phyloP scores from a whole-genome alignment of 2,797 vertebrate genomes.

The Meda fulgida region DNA sequence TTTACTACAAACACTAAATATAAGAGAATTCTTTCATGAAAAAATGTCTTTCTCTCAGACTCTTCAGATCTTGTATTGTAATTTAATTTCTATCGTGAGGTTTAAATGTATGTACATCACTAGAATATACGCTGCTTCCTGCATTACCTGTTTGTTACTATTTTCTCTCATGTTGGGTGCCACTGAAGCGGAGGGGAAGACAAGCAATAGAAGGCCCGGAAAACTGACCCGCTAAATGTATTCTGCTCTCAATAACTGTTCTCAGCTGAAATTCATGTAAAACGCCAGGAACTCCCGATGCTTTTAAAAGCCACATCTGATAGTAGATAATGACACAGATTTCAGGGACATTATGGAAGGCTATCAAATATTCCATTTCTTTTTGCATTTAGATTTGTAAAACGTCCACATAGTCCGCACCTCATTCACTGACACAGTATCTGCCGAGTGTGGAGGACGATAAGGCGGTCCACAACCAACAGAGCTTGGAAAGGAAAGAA shows the following conservation, averaged over 20 bases:
- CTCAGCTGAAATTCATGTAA: conserved; percentile 75
- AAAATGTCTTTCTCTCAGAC: not conserved
- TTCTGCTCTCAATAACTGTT: conserved; percentile 69
- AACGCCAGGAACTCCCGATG: conserved; percentile 71
- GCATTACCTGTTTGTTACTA: conserved; percentile 27
- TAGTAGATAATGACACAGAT: conserved; percentile 78
- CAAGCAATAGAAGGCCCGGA: conserved; percentile 50
- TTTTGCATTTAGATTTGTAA: conserved; percentile 64
- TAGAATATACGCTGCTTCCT: not conserved
- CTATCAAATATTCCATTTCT: conserved; percentile 75
- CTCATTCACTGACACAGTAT: conserved; percentile 56
- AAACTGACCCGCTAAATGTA: conserved; percentile 74
- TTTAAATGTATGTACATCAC: no score
- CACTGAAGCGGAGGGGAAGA: conserved; percentile 56
- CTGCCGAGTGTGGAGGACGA: conserved; percentile 54
- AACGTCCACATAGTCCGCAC: conserved; percentile 55
- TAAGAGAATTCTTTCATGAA: conserved; percentile 18
- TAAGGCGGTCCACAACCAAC: conserved; percentile 54
- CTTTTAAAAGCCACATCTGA: conserved; percentile 76
- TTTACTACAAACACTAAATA: conserved; percentile 15
- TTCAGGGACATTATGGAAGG: conserved; percentile 74
- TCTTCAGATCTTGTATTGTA: not conserved
- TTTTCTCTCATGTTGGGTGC: conserved; percentile 41
- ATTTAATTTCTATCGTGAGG: not conserved
- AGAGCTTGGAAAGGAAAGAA: conserved; percentile 46